Evolutionary conservation across 1,140 invertebrate genomes (phyloP), one percentile per base, ranked within the genome.

Genomic region (Ruditapes philippinarum): DNA sequence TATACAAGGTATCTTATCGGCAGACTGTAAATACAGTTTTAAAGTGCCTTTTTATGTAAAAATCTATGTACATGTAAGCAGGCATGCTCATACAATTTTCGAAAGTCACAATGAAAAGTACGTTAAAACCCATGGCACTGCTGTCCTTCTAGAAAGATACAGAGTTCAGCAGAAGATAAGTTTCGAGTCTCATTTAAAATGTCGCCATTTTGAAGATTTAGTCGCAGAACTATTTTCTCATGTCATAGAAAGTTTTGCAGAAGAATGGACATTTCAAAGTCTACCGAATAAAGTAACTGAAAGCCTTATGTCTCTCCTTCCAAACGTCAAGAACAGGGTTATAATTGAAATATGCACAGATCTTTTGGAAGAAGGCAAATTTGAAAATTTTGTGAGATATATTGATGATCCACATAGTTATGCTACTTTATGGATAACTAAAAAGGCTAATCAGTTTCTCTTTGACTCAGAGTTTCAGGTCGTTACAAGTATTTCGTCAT

Each of bases 311-410:
- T 4, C 4, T 33, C 12, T 7, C 38, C 38, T 70, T 17, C 65
- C 65, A 19, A 2, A 2, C 0, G 7, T n/a, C 14, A 70, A 70
- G 22, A 70, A 70, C 22, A 38, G 9, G 28, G 38, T 38, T 11
- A 70, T 70, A 38, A 19, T 70, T 38, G 33, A 70, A 70, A 70
- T 70, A 17, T 70, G 65, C 40, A 70, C 65, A 3, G 65, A 70
- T 5, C 28, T 70, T 25, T 19, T 70, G 28, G 38, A 70, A 40
- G 1, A 38, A 14, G 36, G 33, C 4, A 4, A 70, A 9, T 70
- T 70, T 31, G 1, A 19, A 38, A 17, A 38, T 4, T 40, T 38
- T 38, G 25, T 38, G 14, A 1, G 33, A 17, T 70, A 70, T 28
- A 7, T 70, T 17, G 5, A 22, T 1, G 9, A 12, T 22, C 65